Base-by-base conservation (phyloP, 2,888 invertebrate genomes). In the Ophonus ardosiacus region DNA sequence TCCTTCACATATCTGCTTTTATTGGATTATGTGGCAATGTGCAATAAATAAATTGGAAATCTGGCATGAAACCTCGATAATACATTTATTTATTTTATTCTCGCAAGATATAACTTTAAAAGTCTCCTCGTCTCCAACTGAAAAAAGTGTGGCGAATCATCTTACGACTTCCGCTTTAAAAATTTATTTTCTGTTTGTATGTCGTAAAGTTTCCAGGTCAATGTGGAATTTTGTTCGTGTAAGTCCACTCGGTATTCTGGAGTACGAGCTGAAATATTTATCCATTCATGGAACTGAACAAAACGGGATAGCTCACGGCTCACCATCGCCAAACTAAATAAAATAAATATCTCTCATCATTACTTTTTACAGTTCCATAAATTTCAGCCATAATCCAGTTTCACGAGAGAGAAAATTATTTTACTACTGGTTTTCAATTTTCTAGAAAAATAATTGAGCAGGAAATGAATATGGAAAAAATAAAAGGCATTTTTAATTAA, bases 151-250 rank as follows among this genome's bases (percentile, higher is more conserved):
- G 31, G n/a, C 15, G 68, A 68, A 68, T 68, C 31, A 68, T 68
- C 68, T 68, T 38, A 38, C 68, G 31, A 68, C 31, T 38, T 68
- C 68, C 24, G 68, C 68, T 31, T 68, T 68, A 68, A 68, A 68
- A 68, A 68, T 68, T 13, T 68, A 68, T 68, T 68, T 68, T 13
- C 31, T 31, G 68, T 68, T 68, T 68, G 68, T 68, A 31, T 68
- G n/a, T 68, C 68, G 38, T 68, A 68, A 68, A 68, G 31, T 68
- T 68, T 68, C 68, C 38, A 38, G 68, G 68, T 68, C 68, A 68
- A 24, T 21, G 24, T 63, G 21, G 13, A 38, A 38, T 68, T 68
- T 68, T 68, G 21, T 24, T 68, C 38, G 15, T 68, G 68, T 63
- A 68, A 68, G 68, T 68, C 24, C 38, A 38, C 13, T 68, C 68